Base-by-base conservation (phyloP, 2,888 invertebrate genomes). In the Nephrocerus scutellatus region DNA sequence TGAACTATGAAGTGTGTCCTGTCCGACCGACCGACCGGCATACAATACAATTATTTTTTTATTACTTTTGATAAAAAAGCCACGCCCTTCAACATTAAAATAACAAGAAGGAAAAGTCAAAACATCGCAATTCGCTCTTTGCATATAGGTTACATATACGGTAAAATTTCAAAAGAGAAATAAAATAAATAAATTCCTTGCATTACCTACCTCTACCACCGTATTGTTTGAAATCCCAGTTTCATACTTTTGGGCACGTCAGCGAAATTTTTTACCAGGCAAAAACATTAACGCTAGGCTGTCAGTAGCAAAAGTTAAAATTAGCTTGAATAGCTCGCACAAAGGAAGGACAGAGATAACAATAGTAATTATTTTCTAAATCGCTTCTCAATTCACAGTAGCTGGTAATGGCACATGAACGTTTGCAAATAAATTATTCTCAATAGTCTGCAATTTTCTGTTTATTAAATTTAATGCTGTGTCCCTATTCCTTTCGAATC, bases 161-260 rank as follows among this genome's bases (percentile, higher is more conserved):
- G n/a, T n/a, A n/a, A n/a, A n/a, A n/a, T n/a, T n/a, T n/a, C n/a
- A n/a, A n/a, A n/a, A n/a, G n/a, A n/a, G n/a, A n/a, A n/a, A n/a
- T n/a, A n/a, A n/a, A n/a, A n/a, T n/a, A n/a, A n/a, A n/a, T n/a
- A n/a, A 49, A 49, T 49, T 47, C 49, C 49, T 41, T 39, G 49
- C 51, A 53, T 52, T 48, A 49, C 45, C n/a, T n/a, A n/a, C n/a
- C n/a, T n/a, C n/a, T n/a, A n/a, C n/a, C n/a, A n/a, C n/a, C 48
- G 50, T 52, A 50, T 54, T 56, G 47, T 41, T 45, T 53, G 49
- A 53, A 53, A 52, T 52, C 55, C 51, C 49, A 45, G 52, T 48
- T 51, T 49, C 51, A 41, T 53, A 55, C 53, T 52, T 55, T 52
- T 54, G 54, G 53, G 53, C 55, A 56, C 54, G 55, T 55, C 52